Base-by-base conservation (phyloP, 2,113 vertebrate genomes). In the Muscicapa adusta region DNA sequence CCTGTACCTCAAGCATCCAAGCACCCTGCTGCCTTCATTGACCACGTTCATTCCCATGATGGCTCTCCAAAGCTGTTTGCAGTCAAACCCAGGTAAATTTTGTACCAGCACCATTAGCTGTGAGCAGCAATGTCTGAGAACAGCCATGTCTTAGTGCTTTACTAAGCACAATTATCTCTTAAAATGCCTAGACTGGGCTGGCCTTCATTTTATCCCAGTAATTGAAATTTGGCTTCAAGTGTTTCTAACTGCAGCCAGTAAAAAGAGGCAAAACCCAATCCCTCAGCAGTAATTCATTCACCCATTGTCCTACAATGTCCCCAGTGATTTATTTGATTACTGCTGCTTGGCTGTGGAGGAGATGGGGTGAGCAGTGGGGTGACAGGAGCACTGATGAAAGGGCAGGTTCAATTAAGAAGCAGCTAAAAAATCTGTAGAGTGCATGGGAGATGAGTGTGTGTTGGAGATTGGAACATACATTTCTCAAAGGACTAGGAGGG, bases 181-280 rank as follows among this genome's bases (percentile, higher is more conserved):
- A 53, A 91, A 92, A 85, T 57, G 33, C 84, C 38, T 7, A 40
- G 66, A 7, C 62, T 85, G 66, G 36, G 17, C 38, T 83, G 56
- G 34, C 63, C 85, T 94, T 88, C 80, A 58, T 72, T 89, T 96
- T 88, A 70, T 76, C n/a, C 57, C 75, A 63, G 58, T 96, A 90
- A 94, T 40, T 88, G 88, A 92, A 93, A 91, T 93, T 90, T 95
- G 85, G 67, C 88, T 94, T 85, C 54, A 83, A 91, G 71, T 51
- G 12, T 83, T 79, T 95, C 78, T 76, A 58, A 53, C 42, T 90
- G 34, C 33, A 62, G 78, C 60, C 71, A 80, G 58, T 54, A 80
- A 94, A 68, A 12, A 73, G 75, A 75, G 42, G 42, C 71, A 91
- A 77, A 88, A 9, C 56, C 26, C 34, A 65, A 1, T 50, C 29